phyloP scores from a whole-genome alignment of 1,140 invertebrate genomes.

The Pristionchus pacificus region DNA sequence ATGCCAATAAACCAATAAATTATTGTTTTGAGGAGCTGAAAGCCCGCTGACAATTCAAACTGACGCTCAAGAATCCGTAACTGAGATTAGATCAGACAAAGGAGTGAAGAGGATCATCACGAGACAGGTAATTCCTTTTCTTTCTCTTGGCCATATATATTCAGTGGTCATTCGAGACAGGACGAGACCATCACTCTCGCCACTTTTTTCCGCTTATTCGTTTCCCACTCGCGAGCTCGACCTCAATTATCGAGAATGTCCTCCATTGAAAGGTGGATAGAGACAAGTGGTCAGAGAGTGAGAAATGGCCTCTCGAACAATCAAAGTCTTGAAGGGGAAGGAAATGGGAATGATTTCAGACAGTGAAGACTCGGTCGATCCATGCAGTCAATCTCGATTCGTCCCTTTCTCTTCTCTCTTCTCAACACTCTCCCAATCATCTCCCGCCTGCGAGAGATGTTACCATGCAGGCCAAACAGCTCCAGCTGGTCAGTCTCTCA shows the following conservation, averaged over 20 bases:
- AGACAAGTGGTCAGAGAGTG: not conserved
- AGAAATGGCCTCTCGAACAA: not conserved
- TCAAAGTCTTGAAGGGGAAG: not conserved
- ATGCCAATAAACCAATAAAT: too few species aligned
- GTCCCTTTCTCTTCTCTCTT: not conserved
- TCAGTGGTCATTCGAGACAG: too few species aligned
- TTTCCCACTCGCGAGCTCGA: too few species aligned
- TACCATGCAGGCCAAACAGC: not conserved
- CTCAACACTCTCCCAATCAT: not conserved
- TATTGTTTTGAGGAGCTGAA: too few species aligned
- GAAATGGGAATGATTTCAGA: not conserved
- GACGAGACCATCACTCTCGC: too few species aligned
- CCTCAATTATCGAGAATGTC: not conserved
- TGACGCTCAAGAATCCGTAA: too few species aligned
- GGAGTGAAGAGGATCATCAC: too few species aligned
- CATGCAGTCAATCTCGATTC: not conserved
- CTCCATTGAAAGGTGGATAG: not conserved
- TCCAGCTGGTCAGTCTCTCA: not conserved
- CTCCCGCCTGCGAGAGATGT: not conserved
- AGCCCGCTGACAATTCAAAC: too few species aligned
- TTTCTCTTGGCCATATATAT: too few species aligned
- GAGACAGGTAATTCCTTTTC: too few species aligned
- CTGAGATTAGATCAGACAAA: too few species aligned
- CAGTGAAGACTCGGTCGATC: not conserved
- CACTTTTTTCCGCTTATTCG: too few species aligned